Evolutionary conservation across 1,140 invertebrate species (phyloP).

Genomic region (Lepidurus packardi): DNA sequence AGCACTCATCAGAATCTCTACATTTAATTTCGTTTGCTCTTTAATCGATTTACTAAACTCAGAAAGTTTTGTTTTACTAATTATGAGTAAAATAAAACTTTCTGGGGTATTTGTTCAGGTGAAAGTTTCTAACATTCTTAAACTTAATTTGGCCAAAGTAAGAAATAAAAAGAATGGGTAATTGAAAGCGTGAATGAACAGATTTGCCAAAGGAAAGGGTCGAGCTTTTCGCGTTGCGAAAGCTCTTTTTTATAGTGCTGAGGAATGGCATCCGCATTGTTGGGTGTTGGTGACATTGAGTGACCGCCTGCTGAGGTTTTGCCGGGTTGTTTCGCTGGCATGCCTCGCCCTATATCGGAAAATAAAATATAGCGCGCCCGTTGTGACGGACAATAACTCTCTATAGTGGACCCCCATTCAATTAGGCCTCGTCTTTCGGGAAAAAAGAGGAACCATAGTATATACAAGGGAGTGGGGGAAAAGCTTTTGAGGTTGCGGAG

Average conservation of each 20-base stretch:
- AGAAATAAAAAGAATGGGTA: neutral
- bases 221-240: slow-evolving; percentile 5
- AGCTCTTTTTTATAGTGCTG: neutral
- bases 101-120: too few species aligned
- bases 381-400: slow-evolving; percentile 8
- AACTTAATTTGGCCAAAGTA: neutral
- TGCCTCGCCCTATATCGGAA: slow-evolving; percentile 19
- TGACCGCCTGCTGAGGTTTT: slow-evolving; percentile 20
- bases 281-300: slow-evolving; percentile 21
- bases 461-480: neutral
- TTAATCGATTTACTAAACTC: too few species aligned
- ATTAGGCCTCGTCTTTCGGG: slow-evolving; percentile 12
- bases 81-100: too few species aligned
- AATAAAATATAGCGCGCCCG: slow-evolving; percentile 21
- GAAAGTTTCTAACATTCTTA: too few species aligned
- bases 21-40: too few species aligned
- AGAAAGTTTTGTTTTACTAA: too few species aligned
- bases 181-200: neutral
- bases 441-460: neutral
- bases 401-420: slow-evolving; percentile 13
- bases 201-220: neutral
- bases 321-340: slow-evolving; percentile 10
- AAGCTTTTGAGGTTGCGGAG: slow-evolving; percentile 10
- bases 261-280: neutral
- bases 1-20: too few species aligned